These are phyloP conservation scores for Dynastes maya DNA, from an alignment of 2,888 invertebrate species.

Conservation along the genomic window DNA sequence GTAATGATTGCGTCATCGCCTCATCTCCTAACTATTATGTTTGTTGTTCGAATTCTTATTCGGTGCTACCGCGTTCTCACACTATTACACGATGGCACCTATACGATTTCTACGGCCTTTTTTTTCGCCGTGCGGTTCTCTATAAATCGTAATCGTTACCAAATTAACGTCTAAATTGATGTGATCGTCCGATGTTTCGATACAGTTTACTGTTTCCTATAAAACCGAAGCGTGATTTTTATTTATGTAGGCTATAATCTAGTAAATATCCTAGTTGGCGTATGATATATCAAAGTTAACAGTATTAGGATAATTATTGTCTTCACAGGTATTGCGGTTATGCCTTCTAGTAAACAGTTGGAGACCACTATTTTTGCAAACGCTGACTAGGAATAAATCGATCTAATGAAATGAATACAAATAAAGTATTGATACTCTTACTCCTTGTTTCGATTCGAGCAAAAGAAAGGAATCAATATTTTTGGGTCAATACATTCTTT, in stretches of 20 bases:
- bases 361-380: background rate
- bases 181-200: conserved; percentile 18
- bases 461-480: too few relatives aligned
- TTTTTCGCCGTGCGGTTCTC: background rate
- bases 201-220: conserved; percentile 34
- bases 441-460: too few relatives aligned
- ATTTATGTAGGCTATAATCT: conserved; percentile 1
- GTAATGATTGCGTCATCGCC: conserved; percentile 25
- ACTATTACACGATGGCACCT: conserved; percentile 21
- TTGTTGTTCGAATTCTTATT: conserved; percentile 30
- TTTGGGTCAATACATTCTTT: too few relatives aligned
- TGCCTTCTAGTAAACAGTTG: too few relatives aligned
- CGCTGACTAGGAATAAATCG: too few relatives aligned
- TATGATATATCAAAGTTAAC: background rate
- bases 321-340: too few relatives aligned
- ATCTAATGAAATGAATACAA: too few relatives aligned
- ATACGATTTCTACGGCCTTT: conserved; percentile 19
- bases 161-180: conserved; percentile 37
- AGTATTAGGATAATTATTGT: too few relatives aligned
- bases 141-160: conserved; percentile 36
- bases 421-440: too few relatives aligned
- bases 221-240: background rate
- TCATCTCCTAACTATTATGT: background rate
- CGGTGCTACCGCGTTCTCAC: conserved; percentile 39
- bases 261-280: background rate